These are phyloP conservation scores for Solea solea DNA, from an alignment of 2,113 vertebrate genomes.

Conservation along the genomic window DNA sequence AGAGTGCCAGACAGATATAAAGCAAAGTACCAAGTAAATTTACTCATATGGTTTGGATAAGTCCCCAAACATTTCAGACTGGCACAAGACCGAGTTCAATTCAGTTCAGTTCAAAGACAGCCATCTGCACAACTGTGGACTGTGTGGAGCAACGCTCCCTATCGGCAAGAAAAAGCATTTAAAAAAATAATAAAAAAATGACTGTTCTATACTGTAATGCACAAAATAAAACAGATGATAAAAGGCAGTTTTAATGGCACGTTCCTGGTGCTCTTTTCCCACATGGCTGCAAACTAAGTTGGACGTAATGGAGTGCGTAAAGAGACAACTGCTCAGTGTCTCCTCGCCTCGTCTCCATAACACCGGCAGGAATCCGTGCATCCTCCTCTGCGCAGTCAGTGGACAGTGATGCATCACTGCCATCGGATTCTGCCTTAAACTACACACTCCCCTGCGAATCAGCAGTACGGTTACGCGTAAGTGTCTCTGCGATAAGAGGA, in stretches of 20 bases:
- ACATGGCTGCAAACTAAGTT: conserved; percentile 48
- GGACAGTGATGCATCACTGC: conserved; percentile 22
- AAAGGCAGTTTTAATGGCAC: conserved; percentile 38
- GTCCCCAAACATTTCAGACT: conserved; percentile 39
- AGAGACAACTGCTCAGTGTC: conserved; percentile 7
- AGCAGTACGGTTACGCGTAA: conserved; percentile 14
- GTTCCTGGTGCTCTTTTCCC: conserved; percentile 46
- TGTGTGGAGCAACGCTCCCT: conserved; percentile 79
- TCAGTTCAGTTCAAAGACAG: conserved; percentile 70
- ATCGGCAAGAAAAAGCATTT: conserved; percentile 77
- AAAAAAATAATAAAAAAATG: background rate
- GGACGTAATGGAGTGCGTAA: conserved; percentile 26
- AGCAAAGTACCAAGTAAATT: conserved; percentile 37
- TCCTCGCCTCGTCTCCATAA: background rate
- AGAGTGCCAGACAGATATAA: conserved; percentile 31
- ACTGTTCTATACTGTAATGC: conserved; percentile 32
- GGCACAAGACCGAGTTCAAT: conserved; percentile 53
- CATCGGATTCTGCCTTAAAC: conserved; percentile 40
- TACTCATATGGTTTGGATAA: conserved; percentile 37
- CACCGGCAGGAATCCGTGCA: background rate
- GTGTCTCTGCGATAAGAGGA: conserved; percentile 19
- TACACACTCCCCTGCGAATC: conserved; percentile 15
- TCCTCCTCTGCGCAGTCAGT: conserved; percentile 24
- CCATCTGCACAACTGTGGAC: conserved; percentile 56
- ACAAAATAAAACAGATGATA: conserved; percentile 49